Conservation (phyloP, 2,797 vertebrate genomes). For the Lindbergichthys nudifrons region DNA sequence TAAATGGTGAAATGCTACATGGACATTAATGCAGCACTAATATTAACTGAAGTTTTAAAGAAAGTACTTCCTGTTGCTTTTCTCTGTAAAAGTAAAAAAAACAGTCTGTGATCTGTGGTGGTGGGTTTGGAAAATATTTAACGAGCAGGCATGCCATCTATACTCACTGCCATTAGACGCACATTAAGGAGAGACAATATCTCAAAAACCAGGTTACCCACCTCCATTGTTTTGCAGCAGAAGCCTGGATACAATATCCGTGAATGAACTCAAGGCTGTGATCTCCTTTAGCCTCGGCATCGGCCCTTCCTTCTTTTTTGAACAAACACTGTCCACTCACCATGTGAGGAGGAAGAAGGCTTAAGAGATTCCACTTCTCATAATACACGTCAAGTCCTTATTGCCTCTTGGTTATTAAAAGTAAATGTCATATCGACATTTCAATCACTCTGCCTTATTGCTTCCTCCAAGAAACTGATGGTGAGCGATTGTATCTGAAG, state of each 20-base stretch:
- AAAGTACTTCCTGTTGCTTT: too few species aligned
- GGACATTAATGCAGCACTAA: too few species aligned
- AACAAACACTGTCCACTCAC: constrained; percentile 34
- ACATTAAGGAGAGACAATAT: not conserved
- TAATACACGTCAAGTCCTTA: constrained; percentile 53
- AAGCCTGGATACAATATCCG: constrained; percentile 9
- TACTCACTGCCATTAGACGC: not conserved
- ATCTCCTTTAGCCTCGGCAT: not conserved
- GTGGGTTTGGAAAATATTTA: not conserved
- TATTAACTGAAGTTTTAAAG: too few species aligned
- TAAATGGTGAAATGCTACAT: too few species aligned
- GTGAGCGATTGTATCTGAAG: not conserved
- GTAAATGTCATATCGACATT: constrained; percentile 73
- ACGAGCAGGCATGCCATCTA: not conserved
- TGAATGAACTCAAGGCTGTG: constrained; percentile 16
- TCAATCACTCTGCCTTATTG: constrained; percentile 63
- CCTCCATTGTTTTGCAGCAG: not conserved
- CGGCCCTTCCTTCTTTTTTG: not conserved
- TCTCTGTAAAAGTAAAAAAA: too few species aligned
- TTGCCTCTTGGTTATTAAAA: constrained; percentile 70
- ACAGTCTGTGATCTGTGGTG: constrained; percentile 1
- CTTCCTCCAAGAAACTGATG: constrained; percentile 36
- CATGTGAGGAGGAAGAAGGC: constrained; percentile 15
- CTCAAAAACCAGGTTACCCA: constrained; percentile 9
- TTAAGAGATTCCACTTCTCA: constrained; percentile 48